A percentile compares a stretch with the other conserved stretches of the same genome.
These are phyloP conservation scores for Carassius carassius DNA, from an alignment of 2,113 vertebrate species.

Conservation along the genomic window DNA sequence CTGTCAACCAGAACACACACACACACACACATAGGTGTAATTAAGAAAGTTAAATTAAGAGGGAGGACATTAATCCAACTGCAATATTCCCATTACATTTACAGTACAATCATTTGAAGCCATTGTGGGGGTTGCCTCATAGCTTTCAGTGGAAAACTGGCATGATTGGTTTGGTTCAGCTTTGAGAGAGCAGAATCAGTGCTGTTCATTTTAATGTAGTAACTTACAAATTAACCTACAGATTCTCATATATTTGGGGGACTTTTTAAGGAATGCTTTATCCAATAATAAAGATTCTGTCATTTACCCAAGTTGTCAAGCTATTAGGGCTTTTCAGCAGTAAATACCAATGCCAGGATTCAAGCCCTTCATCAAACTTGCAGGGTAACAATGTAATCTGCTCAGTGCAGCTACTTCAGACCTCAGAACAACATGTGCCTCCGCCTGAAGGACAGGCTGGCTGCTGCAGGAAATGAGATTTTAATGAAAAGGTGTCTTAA, in stretches of 20 bases:
- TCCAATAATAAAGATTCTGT: neutral
- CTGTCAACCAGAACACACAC: slow-evolving; percentile 67
- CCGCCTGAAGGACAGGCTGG: neutral
- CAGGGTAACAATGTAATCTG: neutral
- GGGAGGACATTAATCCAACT: slow-evolving; percentile 30
- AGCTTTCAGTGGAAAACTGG: neutral
- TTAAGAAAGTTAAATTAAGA: slow-evolving; percentile 43
- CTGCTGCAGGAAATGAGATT: slow-evolving; percentile 38
- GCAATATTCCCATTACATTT: slow-evolving; percentile 20
- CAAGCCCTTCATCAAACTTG: neutral
- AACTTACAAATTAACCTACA: neutral
- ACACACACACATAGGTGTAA: slow-evolving; percentile 19
- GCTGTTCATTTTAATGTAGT: no score
- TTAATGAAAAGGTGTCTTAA: slow-evolving; percentile 58
- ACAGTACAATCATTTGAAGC: slow-evolving; percentile 13
- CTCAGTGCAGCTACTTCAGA: slow-evolving; percentile 7
- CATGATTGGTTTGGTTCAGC: neutral
- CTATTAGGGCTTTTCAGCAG: neutral
- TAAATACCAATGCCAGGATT: no score
- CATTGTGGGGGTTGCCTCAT: neutral
- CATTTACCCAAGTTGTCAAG: neutral
- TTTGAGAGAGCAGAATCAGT: no score
- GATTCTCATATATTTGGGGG: neutral
- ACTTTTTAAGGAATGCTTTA: neutral
- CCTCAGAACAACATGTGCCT: neutral